Evolutionary conservation across 2,113 vertebrate species (phyloP).

Genomic region (Alethe castanea): DNA sequence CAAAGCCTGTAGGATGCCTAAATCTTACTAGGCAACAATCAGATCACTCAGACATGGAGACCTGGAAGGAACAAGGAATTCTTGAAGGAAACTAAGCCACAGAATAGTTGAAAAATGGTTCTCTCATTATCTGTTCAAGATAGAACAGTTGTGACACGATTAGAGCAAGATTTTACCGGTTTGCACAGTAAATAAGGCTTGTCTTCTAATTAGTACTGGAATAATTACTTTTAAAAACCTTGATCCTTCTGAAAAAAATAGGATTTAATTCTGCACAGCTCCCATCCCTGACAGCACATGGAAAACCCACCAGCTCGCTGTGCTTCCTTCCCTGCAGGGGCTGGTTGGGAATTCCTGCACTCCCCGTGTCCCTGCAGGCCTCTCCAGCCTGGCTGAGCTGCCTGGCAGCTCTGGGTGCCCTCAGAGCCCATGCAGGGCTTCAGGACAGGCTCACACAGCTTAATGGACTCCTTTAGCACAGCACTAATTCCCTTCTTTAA

Average conservation of each 20-base stretch:
- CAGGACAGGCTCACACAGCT: not conserved
- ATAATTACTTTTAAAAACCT: not conserved
- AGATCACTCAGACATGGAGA: not conserved
- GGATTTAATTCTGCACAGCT: not conserved
- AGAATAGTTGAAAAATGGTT: not conserved
- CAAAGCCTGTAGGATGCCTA: not conserved
- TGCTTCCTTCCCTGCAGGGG: not conserved
- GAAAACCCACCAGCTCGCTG: not conserved
- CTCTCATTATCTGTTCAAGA: fast-evolving
- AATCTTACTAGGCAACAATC: not conserved
- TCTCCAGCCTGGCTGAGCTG: not conserved
- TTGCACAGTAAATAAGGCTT: not conserved
- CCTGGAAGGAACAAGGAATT: not conserved
- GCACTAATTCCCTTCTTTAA: not conserved
- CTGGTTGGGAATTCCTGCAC: fast-evolving
- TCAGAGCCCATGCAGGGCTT: not conserved
- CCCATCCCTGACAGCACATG: not conserved
- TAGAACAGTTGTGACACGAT: fast-evolving
- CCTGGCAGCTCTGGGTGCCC: not conserved
- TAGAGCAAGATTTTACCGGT: not conserved
- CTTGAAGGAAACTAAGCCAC: not conserved
- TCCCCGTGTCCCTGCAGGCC: not conserved
- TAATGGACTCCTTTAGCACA: not conserved
- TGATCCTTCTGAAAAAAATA: not conserved
- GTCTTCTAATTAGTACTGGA: not conserved